Evolutionary conservation across 2,888 invertebrate species (phyloP).

Genomic region (Aspidapion aeneum): DNA sequence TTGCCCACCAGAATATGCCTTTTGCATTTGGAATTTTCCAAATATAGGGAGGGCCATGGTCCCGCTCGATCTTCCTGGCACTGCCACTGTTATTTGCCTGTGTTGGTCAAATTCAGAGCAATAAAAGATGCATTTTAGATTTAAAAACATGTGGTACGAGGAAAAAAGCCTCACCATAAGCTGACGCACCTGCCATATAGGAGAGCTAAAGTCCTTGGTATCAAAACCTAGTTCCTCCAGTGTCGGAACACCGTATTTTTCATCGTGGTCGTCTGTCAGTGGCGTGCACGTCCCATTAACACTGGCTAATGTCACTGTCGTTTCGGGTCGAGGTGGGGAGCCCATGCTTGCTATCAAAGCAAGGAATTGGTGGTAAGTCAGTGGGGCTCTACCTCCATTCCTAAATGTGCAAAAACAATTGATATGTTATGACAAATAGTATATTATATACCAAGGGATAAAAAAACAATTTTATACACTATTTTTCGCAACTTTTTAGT

Average conservation of each 20-base stretch:
- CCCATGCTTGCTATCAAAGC: constrained; percentile 74
- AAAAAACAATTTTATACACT: too few species aligned
- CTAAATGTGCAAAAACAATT: constrained; percentile 32
- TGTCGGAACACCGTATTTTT: constrained; percentile 79
- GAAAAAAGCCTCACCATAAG: too few species aligned
- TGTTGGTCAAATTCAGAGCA: too few species aligned
- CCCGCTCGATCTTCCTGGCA: too few species aligned
- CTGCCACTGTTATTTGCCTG: too few species aligned
- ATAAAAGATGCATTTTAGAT: too few species aligned
- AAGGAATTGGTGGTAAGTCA: constrained; percentile 87
- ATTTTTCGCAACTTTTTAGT: too few species aligned
- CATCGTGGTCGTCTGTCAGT: constrained; percentile 71
- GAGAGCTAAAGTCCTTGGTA: constrained; percentile 64
- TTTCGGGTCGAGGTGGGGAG: constrained; percentile 61
- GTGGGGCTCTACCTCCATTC: constrained; percentile 76
- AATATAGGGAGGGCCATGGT: too few species aligned
- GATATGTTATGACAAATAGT: neutral
- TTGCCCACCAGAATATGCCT: too few species aligned
- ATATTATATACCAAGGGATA: too few species aligned
- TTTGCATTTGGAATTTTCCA: too few species aligned
- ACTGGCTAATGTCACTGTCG: constrained; percentile 33
- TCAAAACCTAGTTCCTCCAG: constrained; percentile 85
- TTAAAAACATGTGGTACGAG: too few species aligned
- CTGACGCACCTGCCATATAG: constrained; percentile 59
- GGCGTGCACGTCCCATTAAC: constrained; percentile 61